Base-by-base conservation (phyloP, 1,140 invertebrate species). In the Drosophila obscura region DNA sequence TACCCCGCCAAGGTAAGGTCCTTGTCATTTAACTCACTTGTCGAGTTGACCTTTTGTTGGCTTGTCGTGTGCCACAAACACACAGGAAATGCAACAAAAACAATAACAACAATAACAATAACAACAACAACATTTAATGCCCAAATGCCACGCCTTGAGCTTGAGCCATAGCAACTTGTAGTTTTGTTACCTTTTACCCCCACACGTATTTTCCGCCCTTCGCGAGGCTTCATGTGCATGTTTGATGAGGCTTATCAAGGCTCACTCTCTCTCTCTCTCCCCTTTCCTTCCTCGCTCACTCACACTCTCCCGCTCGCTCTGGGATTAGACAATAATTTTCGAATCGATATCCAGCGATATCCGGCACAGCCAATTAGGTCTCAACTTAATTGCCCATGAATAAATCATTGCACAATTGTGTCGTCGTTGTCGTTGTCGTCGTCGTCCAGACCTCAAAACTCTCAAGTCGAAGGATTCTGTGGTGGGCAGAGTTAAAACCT, bases 11-110 rank as follows among this genome's bases (percentile, higher is more conserved):
- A 82, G 83, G 78, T 88, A 58, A 88, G 83, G 82, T 87, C 83
- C 82, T 87, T 87, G 82, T 87, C 83, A 85, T 85, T 85, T 85
- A 85, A 85, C 82, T 85, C 71, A 81, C 74, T 85, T 79, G 78
- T 62, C 71, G 64, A 63, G 82, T 88, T 87, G 82, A 87, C 82
- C 82, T 87, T 80, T 82, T 76, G 75, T 75, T 69, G 55, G 53
- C 50, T 68, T 57, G 73, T 64, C 76, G 74, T 85, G 76, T 64
- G 66, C 80, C 49, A 73, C 57, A 71, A 31, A 62, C 58, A 78
- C 26, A 53, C 66, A 59, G 52, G 35, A 39, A 39, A 39, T 39
- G 35, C 48, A 49, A 44, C 28, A 35, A 26, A 44, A 57, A 26
- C 31, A 26, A 58, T 24, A 55, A 43, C 45, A 48, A 24, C 26